A percentile compares a stretch with the other conserved stretches of the same genome.
phyloP scores from a whole-genome alignment of 2,113 vertebrate genomes.

The Vireo altiloquus region DNA sequence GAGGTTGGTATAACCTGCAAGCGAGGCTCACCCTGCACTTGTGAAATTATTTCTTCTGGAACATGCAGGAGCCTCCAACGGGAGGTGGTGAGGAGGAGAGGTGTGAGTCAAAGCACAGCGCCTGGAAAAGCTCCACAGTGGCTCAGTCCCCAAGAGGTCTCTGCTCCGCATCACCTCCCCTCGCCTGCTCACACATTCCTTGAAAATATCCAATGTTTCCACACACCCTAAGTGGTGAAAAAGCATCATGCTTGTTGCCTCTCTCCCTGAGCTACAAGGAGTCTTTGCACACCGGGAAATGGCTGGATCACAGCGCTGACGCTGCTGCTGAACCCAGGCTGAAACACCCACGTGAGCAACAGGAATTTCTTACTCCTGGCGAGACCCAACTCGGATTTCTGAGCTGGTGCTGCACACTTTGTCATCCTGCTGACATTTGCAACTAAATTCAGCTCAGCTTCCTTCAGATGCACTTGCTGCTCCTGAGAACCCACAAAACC shows the following conservation, averaged over 20 bases:
- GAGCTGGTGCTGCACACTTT: not conserved
- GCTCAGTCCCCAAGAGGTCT: not conserved
- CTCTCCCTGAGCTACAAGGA: not conserved
- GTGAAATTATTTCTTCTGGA: not conserved
- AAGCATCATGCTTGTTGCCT: not conserved
- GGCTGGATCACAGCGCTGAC: not conserved
- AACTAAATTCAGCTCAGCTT: not conserved
- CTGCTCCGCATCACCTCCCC: not conserved
- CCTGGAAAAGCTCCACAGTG: not conserved
- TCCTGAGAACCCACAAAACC: not conserved
- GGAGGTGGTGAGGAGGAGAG: not conserved
- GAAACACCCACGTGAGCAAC: not conserved
- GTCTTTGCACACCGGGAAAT: not conserved
- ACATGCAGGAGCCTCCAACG: not conserved
- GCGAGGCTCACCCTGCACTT: not conserved
- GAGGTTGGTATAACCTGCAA: not conserved
- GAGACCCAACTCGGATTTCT: not conserved
- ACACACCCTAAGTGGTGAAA: fast-evolving
- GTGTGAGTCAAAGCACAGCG: not conserved
- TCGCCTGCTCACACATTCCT: not conserved
- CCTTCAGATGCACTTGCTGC: not conserved
- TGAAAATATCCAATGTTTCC: not conserved
- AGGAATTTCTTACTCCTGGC: not conserved
- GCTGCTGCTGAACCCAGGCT: not conserved
- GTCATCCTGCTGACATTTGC: not conserved